phyloP scores from a whole-genome alignment of 2,888 invertebrate species.

The Brachylomia viminalis region DNA sequence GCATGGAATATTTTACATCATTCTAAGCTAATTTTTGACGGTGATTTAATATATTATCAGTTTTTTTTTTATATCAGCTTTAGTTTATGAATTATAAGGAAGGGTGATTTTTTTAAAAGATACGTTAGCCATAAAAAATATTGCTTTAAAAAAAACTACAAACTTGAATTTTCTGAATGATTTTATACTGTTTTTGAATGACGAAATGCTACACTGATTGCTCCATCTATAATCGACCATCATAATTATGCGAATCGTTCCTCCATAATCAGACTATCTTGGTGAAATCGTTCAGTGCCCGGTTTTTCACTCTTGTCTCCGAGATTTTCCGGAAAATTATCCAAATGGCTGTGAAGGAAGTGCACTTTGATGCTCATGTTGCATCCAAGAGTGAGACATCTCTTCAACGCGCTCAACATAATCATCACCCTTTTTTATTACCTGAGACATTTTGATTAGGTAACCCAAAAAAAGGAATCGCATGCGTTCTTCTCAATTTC shows the following conservation, averaged over 20 bases:
- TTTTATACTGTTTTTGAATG: not conserved
- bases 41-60: not conserved
- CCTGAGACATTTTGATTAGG: no score
- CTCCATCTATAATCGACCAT: not conserved
- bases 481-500: no score
- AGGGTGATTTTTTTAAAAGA: not conserved
- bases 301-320: not conserved
- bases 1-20: not conserved
- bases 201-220: not conserved
- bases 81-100: not conserved
- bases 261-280: not conserved
- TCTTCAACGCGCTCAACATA: no score
- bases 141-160: not conserved
- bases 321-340: no score
- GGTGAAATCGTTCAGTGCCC: not conserved
- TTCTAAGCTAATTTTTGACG: not conserved
- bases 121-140: not conserved
- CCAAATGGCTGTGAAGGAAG: no score
- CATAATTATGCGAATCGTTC: not conserved
- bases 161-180: not conserved
- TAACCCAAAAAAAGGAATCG: no score
- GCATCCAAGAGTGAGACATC: no score
- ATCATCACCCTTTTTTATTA: no score
- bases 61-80: not conserved
- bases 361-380: no score